Percentiles rank a stretch among this genome's conserved stretches.
Evolutionary conservation across 2,888 invertebrate species (phyloP).

Genomic region (Hylaea fasciaria): DNA sequence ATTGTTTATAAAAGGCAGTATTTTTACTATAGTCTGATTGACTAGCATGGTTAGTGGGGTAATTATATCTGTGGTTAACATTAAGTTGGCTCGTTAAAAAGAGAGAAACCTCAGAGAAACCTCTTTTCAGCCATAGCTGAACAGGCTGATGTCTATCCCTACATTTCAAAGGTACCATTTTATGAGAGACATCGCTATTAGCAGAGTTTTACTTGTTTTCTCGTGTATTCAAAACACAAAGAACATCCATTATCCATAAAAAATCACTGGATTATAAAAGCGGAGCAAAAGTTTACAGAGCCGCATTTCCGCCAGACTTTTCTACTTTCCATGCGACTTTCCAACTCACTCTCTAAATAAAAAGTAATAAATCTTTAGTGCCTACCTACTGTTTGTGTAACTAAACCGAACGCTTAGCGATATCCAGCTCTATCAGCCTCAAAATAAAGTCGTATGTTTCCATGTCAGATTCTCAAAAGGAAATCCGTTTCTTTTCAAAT

Average conservation of each 20-base stretch:
- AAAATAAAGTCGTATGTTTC: not conserved
- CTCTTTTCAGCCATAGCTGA: too few species aligned
- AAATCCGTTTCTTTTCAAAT: constrained; percentile 11
- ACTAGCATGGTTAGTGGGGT: too few species aligned
- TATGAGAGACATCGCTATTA: too few species aligned
- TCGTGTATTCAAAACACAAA: not conserved
- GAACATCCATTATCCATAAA: not conserved
- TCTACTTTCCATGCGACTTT: constrained; percentile 3
- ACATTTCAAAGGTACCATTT: too few species aligned
- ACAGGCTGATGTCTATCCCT: too few species aligned
- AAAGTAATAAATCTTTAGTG: constrained; percentile 5
- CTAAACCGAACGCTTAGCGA: not conserved
- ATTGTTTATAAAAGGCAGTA: too few species aligned
- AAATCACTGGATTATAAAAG: constrained; percentile 3
- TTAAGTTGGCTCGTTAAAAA: too few species aligned
- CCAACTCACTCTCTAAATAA: constrained; percentile 4
- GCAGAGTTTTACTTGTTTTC: too few species aligned
- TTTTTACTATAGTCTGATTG: too few species aligned
- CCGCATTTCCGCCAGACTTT: constrained; percentile 7
- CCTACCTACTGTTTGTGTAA: not conserved
- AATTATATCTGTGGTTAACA: too few species aligned
- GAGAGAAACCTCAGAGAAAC: too few species aligned
- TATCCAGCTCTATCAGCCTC: not conserved
- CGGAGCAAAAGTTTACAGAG: not conserved
- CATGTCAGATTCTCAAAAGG: not conserved